Base-by-base conservation (phyloP, 2,888 invertebrate genomes). In the Drosophila neoperkinsi region DNA sequence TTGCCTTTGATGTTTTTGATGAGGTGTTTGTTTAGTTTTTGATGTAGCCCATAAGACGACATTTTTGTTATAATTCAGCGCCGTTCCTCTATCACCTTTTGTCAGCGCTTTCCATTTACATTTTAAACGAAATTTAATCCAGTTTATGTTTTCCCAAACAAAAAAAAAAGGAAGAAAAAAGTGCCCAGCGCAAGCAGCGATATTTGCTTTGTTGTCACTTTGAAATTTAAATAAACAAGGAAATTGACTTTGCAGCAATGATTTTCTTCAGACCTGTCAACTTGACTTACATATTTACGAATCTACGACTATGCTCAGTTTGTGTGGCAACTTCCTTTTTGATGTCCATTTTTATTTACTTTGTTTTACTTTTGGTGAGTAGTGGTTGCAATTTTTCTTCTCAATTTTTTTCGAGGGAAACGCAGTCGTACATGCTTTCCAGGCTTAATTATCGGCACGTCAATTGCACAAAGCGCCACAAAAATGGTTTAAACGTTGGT, bases 381-480 rank as follows among this genome's bases (percentile, higher is more conserved):
- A 11, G 18, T 16, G 18, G 13, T 28, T 13, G 36, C 60, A 25
- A 50, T 43, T 41, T 33, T 67, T 46, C 30, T 38, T 34, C 33
- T 10, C 9, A 2, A 16, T 13, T 34, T 30, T 51, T 56, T 25
- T 34, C 11, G 28, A n/a, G 31, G 16, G 30, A 64, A 63, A 65
- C 71, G 71, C 70, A 65, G 30, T 66, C 52, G 66, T 52, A 67
- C 56, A 67, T 77, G 69, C 65, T 63, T 53, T 79, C 75, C 82
- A 77, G 91, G 88, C 87, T 90, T 92, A 92, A 92, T 92, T 92
- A 92, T 91, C 90, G 84, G 81, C 91, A 87, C 91, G 91, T 92
- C 91, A 92, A 91, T 90, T 91, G 90, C 91, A 92, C 92, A 92
- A 92, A 92, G 91, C 88, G 79, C 81, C 82, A 75, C 86, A 73